These are phyloP conservation scores for Chitala chitala DNA, from an alignment of 2,113 vertebrate genomes.

Conservation along the genomic window DNA sequence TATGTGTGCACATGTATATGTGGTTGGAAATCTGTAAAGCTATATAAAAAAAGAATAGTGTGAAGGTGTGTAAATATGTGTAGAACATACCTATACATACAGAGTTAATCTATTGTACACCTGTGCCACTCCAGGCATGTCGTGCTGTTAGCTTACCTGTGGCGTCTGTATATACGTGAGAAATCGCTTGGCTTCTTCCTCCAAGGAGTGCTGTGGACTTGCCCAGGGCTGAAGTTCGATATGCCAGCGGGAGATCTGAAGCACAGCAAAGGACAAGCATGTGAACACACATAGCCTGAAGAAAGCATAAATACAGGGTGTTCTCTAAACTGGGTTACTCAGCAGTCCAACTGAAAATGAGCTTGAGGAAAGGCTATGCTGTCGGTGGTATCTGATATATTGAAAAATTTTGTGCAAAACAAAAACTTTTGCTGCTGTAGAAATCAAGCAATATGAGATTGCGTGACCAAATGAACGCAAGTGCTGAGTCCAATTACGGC, in stretches of 20 bases:
- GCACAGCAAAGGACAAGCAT: constrained; percentile 36
- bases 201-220: constrained; percentile 66
- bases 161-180: constrained; percentile 80
- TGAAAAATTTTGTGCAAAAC: neutral
- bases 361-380: neutral
- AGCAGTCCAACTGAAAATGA: neutral
- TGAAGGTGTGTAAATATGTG: no score
- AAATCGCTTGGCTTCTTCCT: constrained; percentile 81
- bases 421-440: neutral
- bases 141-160: constrained; percentile 63
- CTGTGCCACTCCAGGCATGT: no score
- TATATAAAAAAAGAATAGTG: no score
- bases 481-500: neutral
- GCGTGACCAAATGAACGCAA: neutral
- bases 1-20: no score
- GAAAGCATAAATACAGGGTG: no score
- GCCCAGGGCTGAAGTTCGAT: constrained; percentile 86
- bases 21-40: no score
- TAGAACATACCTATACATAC: no score
- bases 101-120: neutral
- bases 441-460: neutral
- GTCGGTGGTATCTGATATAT: neutral
- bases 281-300: neutral
- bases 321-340: neutral
- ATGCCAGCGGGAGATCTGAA: constrained; percentile 75